Conservation (phyloP, 1,140 invertebrate genomes). For the Dufourea novaeangliae region DNA sequence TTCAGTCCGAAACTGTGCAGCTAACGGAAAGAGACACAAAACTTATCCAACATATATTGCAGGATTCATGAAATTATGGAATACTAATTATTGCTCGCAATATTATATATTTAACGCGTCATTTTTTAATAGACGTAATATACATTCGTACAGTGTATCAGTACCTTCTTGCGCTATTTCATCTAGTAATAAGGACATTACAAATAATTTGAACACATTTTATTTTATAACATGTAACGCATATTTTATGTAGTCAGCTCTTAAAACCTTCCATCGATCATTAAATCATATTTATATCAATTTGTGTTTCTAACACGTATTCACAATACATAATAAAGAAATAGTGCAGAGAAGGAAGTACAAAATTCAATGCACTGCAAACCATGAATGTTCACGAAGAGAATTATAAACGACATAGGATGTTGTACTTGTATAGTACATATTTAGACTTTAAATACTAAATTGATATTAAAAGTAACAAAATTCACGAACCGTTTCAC, state of each 20-base stretch:
- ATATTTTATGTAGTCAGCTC: neutral
- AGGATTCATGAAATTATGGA: conserved; percentile 3
- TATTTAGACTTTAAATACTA: neutral
- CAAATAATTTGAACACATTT: neutral
- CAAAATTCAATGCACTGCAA: neutral
- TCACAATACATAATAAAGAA: neutral
- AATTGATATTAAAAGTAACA: neutral
- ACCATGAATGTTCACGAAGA: neutral
- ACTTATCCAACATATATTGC: neutral
- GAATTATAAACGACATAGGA: neutral
- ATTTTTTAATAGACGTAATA: conserved; percentile 31
- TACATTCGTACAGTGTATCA: conserved; percentile 26
- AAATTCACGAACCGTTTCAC: neutral
- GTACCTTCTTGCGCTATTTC: conserved; percentile 20
- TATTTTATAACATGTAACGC: neutral
- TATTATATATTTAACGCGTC: conserved; percentile 28
- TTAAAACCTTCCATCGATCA: neutral
- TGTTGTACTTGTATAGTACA: neutral
- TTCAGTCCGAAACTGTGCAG: conserved; percentile 29
- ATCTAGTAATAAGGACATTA: neutral
- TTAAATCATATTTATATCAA: conserved; percentile 1
- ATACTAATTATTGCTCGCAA: conserved; percentile 13
- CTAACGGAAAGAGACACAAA: neutral
- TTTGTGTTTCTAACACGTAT: neutral
- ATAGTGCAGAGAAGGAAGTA: neutral